Evolutionary conservation across 2,797 vertebrate species (phyloP).

Genomic region (Oreortyx pictus): DNA sequence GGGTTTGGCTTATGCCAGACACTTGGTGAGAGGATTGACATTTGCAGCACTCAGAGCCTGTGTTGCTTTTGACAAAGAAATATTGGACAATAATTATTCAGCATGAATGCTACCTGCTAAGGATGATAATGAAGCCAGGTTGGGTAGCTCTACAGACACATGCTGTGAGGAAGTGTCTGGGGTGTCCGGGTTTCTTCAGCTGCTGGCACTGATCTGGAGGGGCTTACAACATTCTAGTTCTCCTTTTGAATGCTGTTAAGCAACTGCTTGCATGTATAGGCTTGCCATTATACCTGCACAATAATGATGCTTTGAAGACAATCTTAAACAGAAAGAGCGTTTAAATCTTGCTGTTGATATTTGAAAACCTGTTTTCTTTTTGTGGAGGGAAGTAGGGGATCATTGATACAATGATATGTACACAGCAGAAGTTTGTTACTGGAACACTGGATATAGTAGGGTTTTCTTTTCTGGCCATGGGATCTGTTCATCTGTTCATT

Average conservation of each 20-base stretch:
- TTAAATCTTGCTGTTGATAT: slow-evolving; percentile 1
- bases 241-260: slow-evolving; percentile 27
- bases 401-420: not conserved
- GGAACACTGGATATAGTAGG: not conserved
- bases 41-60: not conserved
- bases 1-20: not conserved
- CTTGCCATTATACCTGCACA: slow-evolving; percentile 1
- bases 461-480: not conserved
- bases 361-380: not conserved
- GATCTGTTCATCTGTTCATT: not conserved
- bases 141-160: not conserved
- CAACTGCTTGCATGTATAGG: not conserved
- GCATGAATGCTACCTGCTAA: slow-evolving; percentile 33
- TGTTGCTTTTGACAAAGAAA: slow-evolving; percentile 9
- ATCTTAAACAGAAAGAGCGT: not conserved
- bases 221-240: slow-evolving; percentile 20
- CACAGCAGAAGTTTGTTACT: not conserved
- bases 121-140: slow-evolving; percentile 1
- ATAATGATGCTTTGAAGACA: slow-evolving; percentile 8
- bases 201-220: not conserved
- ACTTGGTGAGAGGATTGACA: not conserved
- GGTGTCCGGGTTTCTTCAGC: slow-evolving; percentile 5
- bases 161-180: not conserved
- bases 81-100: not conserved
- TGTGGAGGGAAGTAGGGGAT: not conserved